phyloP scores from a whole-genome alignment of 2,113 vertebrate genomes.

The Gymnorhina tibicen region DNA sequence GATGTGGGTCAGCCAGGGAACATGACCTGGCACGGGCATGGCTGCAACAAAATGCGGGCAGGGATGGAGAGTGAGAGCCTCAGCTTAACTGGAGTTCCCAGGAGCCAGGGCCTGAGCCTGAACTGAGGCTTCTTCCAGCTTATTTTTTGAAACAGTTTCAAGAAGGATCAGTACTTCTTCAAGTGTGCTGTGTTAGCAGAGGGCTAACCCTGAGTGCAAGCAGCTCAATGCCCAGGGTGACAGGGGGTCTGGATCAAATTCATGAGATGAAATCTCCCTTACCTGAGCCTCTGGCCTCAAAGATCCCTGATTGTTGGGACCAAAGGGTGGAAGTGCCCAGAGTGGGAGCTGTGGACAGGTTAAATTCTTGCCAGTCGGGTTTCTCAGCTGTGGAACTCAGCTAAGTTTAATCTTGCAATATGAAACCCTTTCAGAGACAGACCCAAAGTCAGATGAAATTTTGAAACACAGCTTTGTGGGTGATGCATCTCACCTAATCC shows the following conservation, averaged over 20 bases:
- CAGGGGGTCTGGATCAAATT: neutral
- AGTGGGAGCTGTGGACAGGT: neutral
- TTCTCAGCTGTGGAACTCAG: neutral
- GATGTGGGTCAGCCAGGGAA: neutral
- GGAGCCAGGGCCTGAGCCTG: neutral
- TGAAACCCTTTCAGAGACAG: neutral
- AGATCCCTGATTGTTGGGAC: neutral
- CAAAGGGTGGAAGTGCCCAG: neutral
- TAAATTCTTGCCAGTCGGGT: neutral
- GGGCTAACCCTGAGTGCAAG: neutral
- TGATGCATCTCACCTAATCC: neutral
- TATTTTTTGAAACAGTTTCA: neutral
- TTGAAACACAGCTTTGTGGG: neutral
- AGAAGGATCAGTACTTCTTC: neutral
- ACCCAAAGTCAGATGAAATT: neutral
- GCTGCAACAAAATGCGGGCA: neutral
- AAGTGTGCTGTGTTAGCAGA: neutral
- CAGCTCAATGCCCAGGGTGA: neutral
- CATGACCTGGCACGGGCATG: neutral
- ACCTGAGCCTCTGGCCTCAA: neutral
- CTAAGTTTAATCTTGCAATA: neutral
- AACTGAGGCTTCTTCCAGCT: neutral
- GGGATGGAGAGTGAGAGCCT: neutral
- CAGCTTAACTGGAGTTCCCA: neutral
- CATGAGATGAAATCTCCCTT: neutral